Evolutionary conservation across 2,888 invertebrate species (phyloP), one percentile per base, ranked within the genome.

Genomic region (Caenorhabditis becei): DNA sequence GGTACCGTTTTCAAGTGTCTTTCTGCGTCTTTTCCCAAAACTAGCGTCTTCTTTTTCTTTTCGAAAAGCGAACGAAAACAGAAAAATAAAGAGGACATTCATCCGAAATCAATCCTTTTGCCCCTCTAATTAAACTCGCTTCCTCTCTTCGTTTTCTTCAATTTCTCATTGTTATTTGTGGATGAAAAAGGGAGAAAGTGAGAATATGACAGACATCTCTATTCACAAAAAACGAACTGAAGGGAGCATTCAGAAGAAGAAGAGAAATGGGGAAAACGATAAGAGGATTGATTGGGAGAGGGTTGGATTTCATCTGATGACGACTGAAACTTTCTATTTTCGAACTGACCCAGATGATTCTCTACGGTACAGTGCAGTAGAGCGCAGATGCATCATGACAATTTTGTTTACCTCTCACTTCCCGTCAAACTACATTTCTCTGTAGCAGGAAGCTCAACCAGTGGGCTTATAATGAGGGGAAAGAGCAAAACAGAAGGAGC

Each of bases 401-500:
- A 20, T 4, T n/a, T 41, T 8, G 35, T 23, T n/a, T 32, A 5
- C 41, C n/a, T 20, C 35, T 20, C 28, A 23, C 16, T 41, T 41
- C 16, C 41, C 7, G 14, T 16, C 41, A 53, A 37, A 59, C 37
- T 41, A 41, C 37, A 51, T 16, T 49, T 24, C n/a, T 51, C n/a
- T 14, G 53, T 53, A 54, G 54, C 32, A 62, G 63, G 63, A 56
- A 35, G 32, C 49, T 53, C 47, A 61, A 61, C 58, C 67, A 70
- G 41, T 54, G 24, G 54, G 71, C 28, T 71, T 71, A 71, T 71
- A 71, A 74, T 63, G 65, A 74, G 58, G 49, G 32, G 23, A 58
- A 74, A 74, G 65, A 74, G 58, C 74, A 65, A 53, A 49, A 63
- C 23, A 51, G 59, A 61, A 37, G 24, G 59, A 59, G 70, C 61